Percentiles rank a stretch among this genome's conserved stretches.
These are phyloP conservation scores for Loriculus beryllinus DNA, from an alignment of 2,797 vertebrate genomes.

Conservation along the genomic window DNA sequence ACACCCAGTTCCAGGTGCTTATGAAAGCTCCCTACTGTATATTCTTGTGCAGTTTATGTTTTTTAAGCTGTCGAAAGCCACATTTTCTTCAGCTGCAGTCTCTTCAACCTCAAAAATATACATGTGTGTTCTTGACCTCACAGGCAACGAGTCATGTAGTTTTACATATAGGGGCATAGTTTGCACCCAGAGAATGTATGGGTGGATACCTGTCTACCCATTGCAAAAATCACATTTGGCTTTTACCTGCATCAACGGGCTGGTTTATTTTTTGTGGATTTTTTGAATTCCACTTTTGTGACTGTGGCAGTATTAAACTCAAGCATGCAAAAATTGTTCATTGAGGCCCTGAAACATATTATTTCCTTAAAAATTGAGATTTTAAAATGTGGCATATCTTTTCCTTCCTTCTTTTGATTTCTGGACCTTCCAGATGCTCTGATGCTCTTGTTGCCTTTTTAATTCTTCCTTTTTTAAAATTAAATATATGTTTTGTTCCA, in stretches of 20 bases:
- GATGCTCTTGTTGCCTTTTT: neutral
- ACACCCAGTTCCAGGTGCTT: neutral
- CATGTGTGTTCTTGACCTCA: neutral
- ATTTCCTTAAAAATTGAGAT: neutral
- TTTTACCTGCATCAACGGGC: neutral
- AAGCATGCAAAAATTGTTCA: neutral
- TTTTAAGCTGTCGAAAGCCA: neutral
- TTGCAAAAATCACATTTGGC: neutral
- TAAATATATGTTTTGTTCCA: neutral
- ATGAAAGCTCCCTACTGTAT: neutral
- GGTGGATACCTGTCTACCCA: neutral
- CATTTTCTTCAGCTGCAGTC: neutral
- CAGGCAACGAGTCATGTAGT: neutral
- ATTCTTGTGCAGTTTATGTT: neutral
- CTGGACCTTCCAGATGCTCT: neutral
- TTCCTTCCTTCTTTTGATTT: neutral
- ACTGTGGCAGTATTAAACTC: neutral
- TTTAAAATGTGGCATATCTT: neutral
- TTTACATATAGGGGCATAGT: neutral
- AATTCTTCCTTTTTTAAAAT: neutral
- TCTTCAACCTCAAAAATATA: neutral
- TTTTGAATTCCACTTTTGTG: neutral
- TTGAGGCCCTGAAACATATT: neutral
- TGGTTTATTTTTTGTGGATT: neutral
- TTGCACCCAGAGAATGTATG: neutral